Conservation (phyloP, 2,888 invertebrate species). For the Apocheima hispidaria region DNA sequence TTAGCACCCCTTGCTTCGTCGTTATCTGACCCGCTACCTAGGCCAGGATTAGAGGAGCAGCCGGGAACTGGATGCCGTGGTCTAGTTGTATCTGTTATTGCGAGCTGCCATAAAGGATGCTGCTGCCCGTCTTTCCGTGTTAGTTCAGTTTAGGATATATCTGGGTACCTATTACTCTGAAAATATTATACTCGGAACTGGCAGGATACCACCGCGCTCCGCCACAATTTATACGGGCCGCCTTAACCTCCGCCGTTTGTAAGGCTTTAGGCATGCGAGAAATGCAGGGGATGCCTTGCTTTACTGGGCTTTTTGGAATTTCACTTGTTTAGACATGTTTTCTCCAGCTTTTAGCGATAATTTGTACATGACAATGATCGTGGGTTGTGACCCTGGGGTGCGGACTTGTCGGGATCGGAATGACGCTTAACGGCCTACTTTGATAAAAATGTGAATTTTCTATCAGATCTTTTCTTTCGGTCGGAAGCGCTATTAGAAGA, state of each 20-base stretch:
- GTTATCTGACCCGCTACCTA: no score
- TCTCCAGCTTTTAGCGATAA: background rate
- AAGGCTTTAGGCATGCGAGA: conserved; percentile 33
- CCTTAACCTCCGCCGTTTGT: conserved; percentile 44
- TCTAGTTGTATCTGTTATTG: no score
- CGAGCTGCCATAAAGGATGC: no score
- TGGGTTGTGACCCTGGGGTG: background rate
- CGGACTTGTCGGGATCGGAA: background rate
- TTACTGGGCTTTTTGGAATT: conserved; percentile 1
- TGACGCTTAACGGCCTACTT: no score
- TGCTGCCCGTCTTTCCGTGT: no score
- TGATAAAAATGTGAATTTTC: no score
- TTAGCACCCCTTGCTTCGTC: no score
- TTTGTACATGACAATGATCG: background rate
- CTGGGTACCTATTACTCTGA: background rate
- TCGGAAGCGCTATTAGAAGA: no score
- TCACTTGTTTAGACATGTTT: background rate
- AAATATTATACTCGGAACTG: background rate
- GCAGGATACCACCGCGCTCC: conserved; percentile 21
- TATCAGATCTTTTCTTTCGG: no score
- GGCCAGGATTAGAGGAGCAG: no score
- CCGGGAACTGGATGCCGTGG: no score
- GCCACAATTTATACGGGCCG: conserved; percentile 56
- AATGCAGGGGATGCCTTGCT: conserved; percentile 23
- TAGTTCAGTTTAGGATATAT: no score